Evolutionary conservation across 1,140 invertebrate genomes (phyloP).

Genomic region (Bombus balteatus): DNA sequence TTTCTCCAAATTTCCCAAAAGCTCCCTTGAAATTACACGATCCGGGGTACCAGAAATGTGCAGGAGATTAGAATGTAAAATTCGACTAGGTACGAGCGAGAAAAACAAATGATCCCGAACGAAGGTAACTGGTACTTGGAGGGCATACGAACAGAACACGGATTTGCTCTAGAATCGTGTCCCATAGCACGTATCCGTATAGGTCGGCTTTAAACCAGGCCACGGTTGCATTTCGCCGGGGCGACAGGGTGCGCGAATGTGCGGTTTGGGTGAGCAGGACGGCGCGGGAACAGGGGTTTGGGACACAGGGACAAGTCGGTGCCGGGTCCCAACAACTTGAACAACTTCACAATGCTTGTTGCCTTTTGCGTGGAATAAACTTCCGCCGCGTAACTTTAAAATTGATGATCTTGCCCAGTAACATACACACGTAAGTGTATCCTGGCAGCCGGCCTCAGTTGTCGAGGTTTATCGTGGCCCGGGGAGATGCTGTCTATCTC

Average conservation of each 20-base stretch:
- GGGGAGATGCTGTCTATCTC: conserved; percentile 28
- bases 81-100: neutral
- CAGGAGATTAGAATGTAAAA: conserved; percentile 28
- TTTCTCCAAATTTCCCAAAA: no score
- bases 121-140: conserved; percentile 11
- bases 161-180: neutral
- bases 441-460: neutral
- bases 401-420: conserved; percentile 68
- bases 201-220: conserved; percentile 29
- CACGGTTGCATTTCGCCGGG: conserved; percentile 35
- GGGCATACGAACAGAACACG: neutral
- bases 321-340: conserved; percentile 61
- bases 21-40: no score
- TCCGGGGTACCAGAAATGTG: neutral
- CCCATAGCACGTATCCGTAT: neutral
- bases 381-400: conserved; percentile 75
- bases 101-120: conserved; percentile 25
- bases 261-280: conserved; percentile 42
- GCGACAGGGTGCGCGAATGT: conserved; percentile 48
- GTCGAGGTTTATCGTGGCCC: conserved; percentile 46
- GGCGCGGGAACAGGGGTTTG: neutral
- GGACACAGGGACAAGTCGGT: conserved; percentile 33
- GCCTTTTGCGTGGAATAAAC: conserved; percentile 70
- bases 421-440: conserved; percentile 18
- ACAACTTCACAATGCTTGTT: conserved; percentile 73